Percentiles rank a stretch among this genome's conserved stretches.
phyloP scores from a whole-genome alignment of 2,888 invertebrate genomes.

The Stramonita haemastoma region DNA sequence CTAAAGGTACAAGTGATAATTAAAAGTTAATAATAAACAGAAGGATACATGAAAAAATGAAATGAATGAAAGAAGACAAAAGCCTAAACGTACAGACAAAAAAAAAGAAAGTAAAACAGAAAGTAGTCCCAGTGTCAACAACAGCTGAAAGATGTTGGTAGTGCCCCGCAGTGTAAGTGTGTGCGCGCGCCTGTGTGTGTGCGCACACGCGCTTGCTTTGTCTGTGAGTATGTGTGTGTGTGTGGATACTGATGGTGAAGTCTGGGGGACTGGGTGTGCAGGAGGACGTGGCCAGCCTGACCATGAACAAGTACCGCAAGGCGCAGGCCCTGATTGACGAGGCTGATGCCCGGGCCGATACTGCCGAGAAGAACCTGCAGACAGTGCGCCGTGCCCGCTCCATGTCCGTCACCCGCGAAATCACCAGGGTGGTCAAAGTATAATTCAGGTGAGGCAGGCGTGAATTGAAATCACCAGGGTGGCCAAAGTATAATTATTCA shows the following conservation, averaged over 20 bases:
- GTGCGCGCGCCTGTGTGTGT: too few relatives aligned
- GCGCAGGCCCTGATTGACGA: constrained; percentile 76
- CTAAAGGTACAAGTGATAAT: too few relatives aligned
- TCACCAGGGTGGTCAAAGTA: constrained; percentile 68
- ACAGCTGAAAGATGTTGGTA: too few relatives aligned
- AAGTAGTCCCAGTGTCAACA: too few relatives aligned
- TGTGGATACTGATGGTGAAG: background rate
- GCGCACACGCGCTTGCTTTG: too few relatives aligned
- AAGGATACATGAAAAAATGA: too few relatives aligned
- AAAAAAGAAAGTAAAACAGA: too few relatives aligned
- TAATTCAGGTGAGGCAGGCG: constrained; percentile 49
- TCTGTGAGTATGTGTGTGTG: background rate
- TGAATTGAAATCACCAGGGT: too few relatives aligned
- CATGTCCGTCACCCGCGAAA: constrained; percentile 75
- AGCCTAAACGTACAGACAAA: too few relatives aligned
- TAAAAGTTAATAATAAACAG: too few relatives aligned
- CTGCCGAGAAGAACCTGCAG: constrained; percentile 74
- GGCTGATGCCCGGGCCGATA: constrained; percentile 75
- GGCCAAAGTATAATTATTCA: background rate
- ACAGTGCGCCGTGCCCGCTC: constrained; percentile 72
- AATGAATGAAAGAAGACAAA: too few relatives aligned
- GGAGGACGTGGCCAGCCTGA: constrained; percentile 77
- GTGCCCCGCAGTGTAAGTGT: too few relatives aligned
- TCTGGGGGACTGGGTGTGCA: constrained; percentile 48
- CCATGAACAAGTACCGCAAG: constrained; percentile 78